Base-by-base conservation (phyloP, 2,797 vertebrate genomes). In the Poliocrania exsul region DNA sequence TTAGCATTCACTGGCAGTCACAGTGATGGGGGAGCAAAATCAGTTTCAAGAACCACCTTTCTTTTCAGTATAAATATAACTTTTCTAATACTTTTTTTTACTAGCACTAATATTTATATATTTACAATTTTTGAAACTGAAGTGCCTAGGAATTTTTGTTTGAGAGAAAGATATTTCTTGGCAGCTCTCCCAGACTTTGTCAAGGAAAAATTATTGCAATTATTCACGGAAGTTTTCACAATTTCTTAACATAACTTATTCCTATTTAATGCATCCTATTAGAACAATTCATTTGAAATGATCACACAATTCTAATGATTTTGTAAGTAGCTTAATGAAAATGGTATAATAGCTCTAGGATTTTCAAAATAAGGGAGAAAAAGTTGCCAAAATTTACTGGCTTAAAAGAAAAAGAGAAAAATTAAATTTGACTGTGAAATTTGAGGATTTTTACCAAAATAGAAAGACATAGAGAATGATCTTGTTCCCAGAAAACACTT, bases 161-260 rank as follows among this genome's bases (percentile, higher is more conserved):
- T 58, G 67, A 57, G 53, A 53, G n/a, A 69, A 50, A n/a, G 38
- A 89, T 70, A 75, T 51, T 91, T 86, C 66, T 88, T 96, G 95
- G 91, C 88, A 90, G 62, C 13, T 79, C 35, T 95, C 91, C 93
- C 88, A 91, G 95, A 81, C 37, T 71, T 92, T 75, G 54, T 54
- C 38, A 75, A 75, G 65, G 73, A 86, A 92, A 93, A 86, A 74
- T 10, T 44, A 87, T 57, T 91, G 61, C 69, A 78, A 58, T 86
- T 92, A 77, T 71, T 86, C 85, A 75, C 33, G 44, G 40, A 86
- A 83, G 33, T 95, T 90, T 95, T 94, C 56, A 64, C 7, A 38
- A 79, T 80, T 86, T 89, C 47, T 83, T 83, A 80, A 50, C 24
- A 2, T 33, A 86, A 49, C 21, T 85, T 87, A 47, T 50, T 93